A percentile compares a stretch with the other conserved stretches of the same genome.
These are phyloP conservation scores for Pammene fasciana DNA, from an alignment of 2,888 invertebrate genomes.

Conservation along the genomic window DNA sequence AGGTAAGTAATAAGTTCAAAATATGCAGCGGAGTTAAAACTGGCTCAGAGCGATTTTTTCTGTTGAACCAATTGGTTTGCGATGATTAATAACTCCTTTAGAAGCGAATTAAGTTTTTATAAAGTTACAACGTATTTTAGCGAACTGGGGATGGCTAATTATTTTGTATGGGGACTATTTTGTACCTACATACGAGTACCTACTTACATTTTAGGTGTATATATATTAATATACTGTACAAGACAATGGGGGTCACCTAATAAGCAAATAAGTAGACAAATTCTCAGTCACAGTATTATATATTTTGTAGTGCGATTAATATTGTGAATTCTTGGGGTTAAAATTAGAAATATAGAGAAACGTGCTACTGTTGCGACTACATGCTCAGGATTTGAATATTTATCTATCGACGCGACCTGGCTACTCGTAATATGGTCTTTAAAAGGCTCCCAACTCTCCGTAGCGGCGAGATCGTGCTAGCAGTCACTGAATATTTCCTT, in stretches of 20 bases:
- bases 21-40: conserved; percentile 8
- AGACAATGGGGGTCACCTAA: no score
- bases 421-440: background rate
- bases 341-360: no score
- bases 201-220: no score
- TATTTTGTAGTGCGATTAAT: no score
- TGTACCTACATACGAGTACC: no score
- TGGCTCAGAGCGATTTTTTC: conserved; percentile 3
- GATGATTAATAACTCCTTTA: conserved; percentile 34
- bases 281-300: no score
- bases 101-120: conserved; percentile 33
- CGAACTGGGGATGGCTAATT: conserved; percentile 12
- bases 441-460: background rate
- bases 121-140: conserved; percentile 12
- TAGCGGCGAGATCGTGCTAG: background rate
- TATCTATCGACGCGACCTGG: background rate
- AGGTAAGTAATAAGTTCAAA: conserved; percentile 8
- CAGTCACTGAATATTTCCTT: conserved; percentile 4
- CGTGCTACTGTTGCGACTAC: no score
- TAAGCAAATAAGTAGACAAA: no score
- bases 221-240: no score
- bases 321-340: no score
- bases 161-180: background rate
- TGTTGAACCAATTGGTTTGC: conserved; percentile 33
- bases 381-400: no score